Conservation (phyloP, 2,888 invertebrate species). For the Omphaloscelis lunosa region DNA sequence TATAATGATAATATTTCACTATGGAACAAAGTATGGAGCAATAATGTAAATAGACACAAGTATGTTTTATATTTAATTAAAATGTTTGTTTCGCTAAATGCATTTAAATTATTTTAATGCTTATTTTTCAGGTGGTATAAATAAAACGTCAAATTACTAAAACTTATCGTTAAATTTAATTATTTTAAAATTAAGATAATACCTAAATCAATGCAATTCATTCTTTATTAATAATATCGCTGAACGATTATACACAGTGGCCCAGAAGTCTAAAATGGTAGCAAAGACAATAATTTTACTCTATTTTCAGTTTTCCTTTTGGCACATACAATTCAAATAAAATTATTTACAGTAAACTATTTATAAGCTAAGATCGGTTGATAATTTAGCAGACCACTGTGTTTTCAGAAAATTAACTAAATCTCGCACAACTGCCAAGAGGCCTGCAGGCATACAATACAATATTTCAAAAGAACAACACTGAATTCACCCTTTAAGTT, state of each 20-base stretch:
- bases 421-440: slow-evolving; percentile 24
- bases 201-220: slow-evolving; percentile 71
- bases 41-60: slow-evolving; percentile 42
- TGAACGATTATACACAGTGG: slow-evolving; percentile 53
- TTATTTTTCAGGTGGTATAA: slow-evolving; percentile 26
- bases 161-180: slow-evolving; percentile 70
- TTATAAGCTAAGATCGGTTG: not conserved
- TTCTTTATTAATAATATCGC: slow-evolving; percentile 63
- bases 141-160: slow-evolving; percentile 73
- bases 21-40: slow-evolving; percentile 30
- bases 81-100: slow-evolving; percentile 34
- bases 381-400: slow-evolving; percentile 47
- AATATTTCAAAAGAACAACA: slow-evolving; percentile 50
- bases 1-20: slow-evolving; percentile 8
- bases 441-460: slow-evolving; percentile 41
- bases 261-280: slow-evolving; percentile 25
- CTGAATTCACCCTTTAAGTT: slow-evolving; percentile 51
- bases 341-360: slow-evolving; percentile 54
- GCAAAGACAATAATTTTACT: not conserved
- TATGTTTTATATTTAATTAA: slow-evolving; percentile 37
- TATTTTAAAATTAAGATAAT: slow-evolving; percentile 71
- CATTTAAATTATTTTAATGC: slow-evolving; percentile 11
- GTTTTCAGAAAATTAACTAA: slow-evolving; percentile 46
- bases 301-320: slow-evolving; percentile 42
- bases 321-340: slow-evolving; percentile 50